Evolutionary conservation across 1,140 invertebrate species (phyloP).

Genomic region (Pseudobourletiella spinata): DNA sequence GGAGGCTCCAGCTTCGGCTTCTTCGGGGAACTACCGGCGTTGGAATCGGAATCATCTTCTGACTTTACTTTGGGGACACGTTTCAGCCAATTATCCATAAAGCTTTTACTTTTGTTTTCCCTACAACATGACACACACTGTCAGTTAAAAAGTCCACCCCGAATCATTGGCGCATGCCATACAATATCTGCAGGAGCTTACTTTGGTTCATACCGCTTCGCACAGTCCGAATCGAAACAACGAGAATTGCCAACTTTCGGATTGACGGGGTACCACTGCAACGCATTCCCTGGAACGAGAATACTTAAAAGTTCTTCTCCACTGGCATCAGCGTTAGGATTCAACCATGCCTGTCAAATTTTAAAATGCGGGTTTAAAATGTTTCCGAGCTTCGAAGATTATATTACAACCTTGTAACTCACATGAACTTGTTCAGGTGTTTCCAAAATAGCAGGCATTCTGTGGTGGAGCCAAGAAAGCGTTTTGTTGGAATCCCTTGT

Average conservation of each 20-base stretch:
- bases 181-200: no score
- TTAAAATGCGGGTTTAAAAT: constrained; percentile 2
- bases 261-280: constrained; percentile 61
- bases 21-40: not conserved
- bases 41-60: not conserved
- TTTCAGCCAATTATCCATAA: constrained; percentile 31
- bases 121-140: not conserved
- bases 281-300: constrained; percentile 44
- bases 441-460: constrained; percentile 66
- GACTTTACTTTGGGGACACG: not conserved
- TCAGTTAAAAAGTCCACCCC: not conserved
- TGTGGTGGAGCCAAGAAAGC: constrained; percentile 63
- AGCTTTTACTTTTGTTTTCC: constrained; percentile 10
- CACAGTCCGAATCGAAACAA: constrained; percentile 59
- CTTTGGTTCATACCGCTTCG: constrained; percentile 46
- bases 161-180: no score
- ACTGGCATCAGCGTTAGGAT: constrained; percentile 48
- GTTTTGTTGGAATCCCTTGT: constrained; percentile 63
- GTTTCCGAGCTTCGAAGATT: not conserved
- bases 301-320: constrained; percentile 47
- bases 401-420: no score
- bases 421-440: constrained; percentile 58
- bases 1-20: constrained; percentile 14
- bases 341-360: constrained; percentile 59
- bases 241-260: constrained; percentile 60